phyloP scores from a whole-genome alignment of 2,797 vertebrate genomes.

The Apodemus agrarius region DNA sequence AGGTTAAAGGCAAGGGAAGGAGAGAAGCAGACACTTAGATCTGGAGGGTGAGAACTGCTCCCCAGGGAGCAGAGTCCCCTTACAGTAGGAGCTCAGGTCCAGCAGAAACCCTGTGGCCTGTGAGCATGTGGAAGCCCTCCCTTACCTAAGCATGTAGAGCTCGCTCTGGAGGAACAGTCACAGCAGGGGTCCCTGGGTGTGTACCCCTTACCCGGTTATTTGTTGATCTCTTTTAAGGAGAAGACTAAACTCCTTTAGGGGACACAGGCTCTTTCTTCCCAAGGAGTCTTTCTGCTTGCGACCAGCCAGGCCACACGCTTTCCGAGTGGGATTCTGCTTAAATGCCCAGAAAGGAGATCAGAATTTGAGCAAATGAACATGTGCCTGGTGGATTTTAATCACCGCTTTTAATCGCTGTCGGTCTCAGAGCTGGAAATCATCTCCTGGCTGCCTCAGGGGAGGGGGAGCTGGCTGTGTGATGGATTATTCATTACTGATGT shows the following conservation, averaged over 20 bases:
- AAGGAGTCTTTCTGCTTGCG: background rate
- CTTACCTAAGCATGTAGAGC: background rate
- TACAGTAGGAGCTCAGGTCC: background rate
- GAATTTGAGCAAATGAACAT: slow-evolving; percentile 77
- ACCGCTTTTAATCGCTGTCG: slow-evolving; percentile 44
- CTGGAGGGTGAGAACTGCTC: background rate
- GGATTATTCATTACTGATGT: slow-evolving; percentile 67
- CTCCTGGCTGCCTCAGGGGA: background rate
- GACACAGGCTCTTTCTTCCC: background rate
- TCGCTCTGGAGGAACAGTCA: too few relatives aligned
- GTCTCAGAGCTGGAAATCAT: background rate
- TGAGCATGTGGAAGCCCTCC: background rate
- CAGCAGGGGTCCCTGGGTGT: background rate
- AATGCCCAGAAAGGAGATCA: slow-evolving; percentile 67
- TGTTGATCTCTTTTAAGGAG: background rate
- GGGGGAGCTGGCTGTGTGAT: background rate
- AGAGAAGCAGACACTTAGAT: background rate
- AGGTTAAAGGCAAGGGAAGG: background rate
- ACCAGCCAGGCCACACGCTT: slow-evolving; percentile 34
- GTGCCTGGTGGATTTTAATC: slow-evolving; percentile 64
- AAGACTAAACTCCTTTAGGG: background rate
- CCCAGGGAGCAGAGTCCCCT: too few relatives aligned
- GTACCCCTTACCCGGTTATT: background rate
- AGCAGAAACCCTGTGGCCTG: background rate
- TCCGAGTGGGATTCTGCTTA: slow-evolving; percentile 43